Evolutionary conservation across 2,113 vertebrate species (phyloP).

Genomic region (Corvus cornix): DNA sequence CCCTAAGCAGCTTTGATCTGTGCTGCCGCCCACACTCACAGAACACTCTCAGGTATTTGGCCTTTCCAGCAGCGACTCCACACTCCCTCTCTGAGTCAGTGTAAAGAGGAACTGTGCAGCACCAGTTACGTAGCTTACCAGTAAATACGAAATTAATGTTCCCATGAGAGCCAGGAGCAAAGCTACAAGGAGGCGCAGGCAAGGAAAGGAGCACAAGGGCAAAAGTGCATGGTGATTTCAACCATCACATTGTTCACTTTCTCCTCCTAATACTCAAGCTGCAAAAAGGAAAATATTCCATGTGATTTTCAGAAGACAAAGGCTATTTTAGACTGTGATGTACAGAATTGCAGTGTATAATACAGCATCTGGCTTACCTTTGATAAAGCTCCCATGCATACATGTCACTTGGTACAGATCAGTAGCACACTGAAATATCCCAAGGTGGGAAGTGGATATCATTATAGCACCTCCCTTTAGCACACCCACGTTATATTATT

Average conservation of each 20-base stretch:
- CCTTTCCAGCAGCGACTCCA: background rate
- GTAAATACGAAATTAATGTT: background rate
- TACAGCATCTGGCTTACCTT: background rate
- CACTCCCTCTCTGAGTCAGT: accelerated
- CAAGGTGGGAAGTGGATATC: background rate
- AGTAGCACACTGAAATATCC: background rate
- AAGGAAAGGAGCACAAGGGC: background rate
- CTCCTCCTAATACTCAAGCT: background rate
- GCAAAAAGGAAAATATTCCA: background rate
- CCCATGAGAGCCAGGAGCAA: background rate
- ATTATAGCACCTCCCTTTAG: background rate
- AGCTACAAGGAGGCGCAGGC: background rate
- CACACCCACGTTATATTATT: accelerated
- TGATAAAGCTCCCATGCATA: background rate
- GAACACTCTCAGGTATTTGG: too few species aligned
- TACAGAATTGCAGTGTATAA: background rate
- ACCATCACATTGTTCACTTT: background rate
- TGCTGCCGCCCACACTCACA: background rate
- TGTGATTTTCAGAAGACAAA: background rate
- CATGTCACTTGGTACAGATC: too few species aligned
- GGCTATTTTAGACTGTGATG: background rate
- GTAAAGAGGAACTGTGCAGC: background rate
- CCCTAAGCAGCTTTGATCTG: background rate
- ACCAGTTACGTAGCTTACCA: background rate
- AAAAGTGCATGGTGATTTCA: background rate